Base-by-base conservation (phyloP, 2,113 vertebrate species). In the Tychaedon coryphoeus region DNA sequence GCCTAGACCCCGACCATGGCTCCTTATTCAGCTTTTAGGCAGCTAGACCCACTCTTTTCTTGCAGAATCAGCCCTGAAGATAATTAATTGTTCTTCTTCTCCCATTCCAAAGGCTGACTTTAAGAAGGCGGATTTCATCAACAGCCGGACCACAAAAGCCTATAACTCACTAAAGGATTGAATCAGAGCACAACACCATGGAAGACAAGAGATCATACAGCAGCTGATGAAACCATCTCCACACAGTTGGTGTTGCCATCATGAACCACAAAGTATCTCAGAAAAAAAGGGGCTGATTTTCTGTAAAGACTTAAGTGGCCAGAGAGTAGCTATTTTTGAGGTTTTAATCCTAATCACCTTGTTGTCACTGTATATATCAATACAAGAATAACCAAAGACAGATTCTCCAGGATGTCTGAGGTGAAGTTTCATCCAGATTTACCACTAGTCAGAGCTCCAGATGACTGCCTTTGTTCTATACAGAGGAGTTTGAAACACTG, bases 101-200 rank as follows among this genome's bases (percentile, higher is more conserved):
- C 96, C 97, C 36, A 9, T 86, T 86, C 93, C 84, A 53, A 97
- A 99, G 99, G 96, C 97, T 81, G 98, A 98, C 34, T 99, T 98
- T 74, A 99, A 98, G 97, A 99, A 99, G 97, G 58, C 95, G 0
- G 98, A 99, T 97, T 99, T 99, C 92, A 89, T 99, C 97, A 99
- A 99, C 85, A 96, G 66, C 50, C 97, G 97, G 72, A 99, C 98
- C 34, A 96, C 97, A 34, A 99, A 97, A 97, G 98, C 98, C 43
- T 98, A 98, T 69, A 98, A 98, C 93, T 98, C 98, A 9, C 83
- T 98, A 9, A 96, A 94, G 93, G 98, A 98, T 85, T 98, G 92
- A 98, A 43, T 48, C 31, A 10, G 38, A 71, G 54, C 53, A 8
- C 7, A 38, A 2, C 25, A n/a, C 16, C 40, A 51, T 7, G 8